Conservation (phyloP, 2,888 invertebrate genomes). For the Malthinus flaveolus region DNA sequence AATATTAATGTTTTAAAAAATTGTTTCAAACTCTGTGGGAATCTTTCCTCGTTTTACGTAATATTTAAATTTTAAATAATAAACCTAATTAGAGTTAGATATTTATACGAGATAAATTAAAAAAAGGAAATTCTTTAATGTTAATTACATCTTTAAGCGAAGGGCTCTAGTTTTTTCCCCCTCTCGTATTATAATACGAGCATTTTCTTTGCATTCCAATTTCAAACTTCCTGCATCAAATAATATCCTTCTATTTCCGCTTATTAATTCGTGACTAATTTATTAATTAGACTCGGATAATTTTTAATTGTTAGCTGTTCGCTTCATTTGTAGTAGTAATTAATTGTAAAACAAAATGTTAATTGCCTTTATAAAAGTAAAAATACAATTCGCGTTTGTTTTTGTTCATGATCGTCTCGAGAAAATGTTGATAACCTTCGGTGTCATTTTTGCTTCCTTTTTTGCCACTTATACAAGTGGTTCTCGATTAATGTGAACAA, state of each 20-base stretch:
- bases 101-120: too few species aligned
- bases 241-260: slow-evolving; percentile 15
- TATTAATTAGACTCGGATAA: slow-evolving; percentile 15
- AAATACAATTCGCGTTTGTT: too few species aligned
- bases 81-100: too few species aligned
- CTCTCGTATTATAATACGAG: background rate
- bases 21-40: too few species aligned
- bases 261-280: slow-evolving; percentile 22
- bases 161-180: too few species aligned
- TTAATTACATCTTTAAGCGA: background rate
- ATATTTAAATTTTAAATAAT: too few species aligned
- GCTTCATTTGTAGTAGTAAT: slow-evolving; percentile 11
- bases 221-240: slow-evolving; percentile 17
- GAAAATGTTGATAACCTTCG: slow-evolving; percentile 31
- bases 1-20: too few species aligned
- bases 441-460: background rate
- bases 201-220: slow-evolving; percentile 14
- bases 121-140: too few species aligned
- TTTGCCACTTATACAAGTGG: too few species aligned
- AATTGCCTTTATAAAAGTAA: background rate
- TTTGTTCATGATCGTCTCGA: slow-evolving; percentile 16
- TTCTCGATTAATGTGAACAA: too few species aligned
- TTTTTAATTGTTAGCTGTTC: slow-evolving; percentile 5
- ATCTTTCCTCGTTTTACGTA: too few species aligned
- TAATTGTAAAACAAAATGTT: background rate